Evolutionary conservation across 2,113 vertebrate genomes (phyloP), one percentile per base, ranked within the genome.

Genomic region (Tragelaphus buxtoni): DNA sequence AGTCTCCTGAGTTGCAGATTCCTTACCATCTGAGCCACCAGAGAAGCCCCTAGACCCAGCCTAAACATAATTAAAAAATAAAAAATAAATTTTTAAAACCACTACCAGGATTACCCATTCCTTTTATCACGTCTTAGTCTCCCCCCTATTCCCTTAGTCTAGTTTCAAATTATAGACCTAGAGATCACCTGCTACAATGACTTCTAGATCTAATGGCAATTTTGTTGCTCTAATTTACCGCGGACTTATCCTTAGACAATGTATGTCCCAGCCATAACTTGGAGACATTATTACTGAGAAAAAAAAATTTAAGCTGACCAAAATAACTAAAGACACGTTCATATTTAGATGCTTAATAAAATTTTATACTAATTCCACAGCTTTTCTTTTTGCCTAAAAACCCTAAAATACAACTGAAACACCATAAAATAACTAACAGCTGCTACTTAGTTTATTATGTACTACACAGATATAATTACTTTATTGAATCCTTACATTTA

Each of bases 401-500:
- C 51, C 47, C 47, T 51, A 80, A 84, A 94, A 51, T 56, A 74
- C 35, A 88, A 91, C 4, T 42, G 51, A 84, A 91, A 60, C 30
- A 88, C 26, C 42, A 90, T 81, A 93, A 90, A 93, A 86, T 42
- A 81, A 93, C 14, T 9, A 88, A 95, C 1, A 80, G 51, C 88
- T 61, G 32, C 51, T 53, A 72, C 17, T 63, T 81, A 72, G 5
- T 60, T 42, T 72, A 58, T 20, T 58, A n/a, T 45, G 39, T 32
- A 1, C 12, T n/a, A 81, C 26, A 90, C n/a, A 35, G 35, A 53
- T 79, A 80, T 92, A 3, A 91, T 69, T 35, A 56, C 49, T 79
- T 91, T 79, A 95, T 77, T 94, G 88, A 91, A 84, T 79, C 30
- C 35, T 91, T 84, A 84, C 42, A 45, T 42, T 84, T 82, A 86